Conservation (phyloP, 64 coral and sea anemone genomes). For the Anthopleura sola region DNA sequence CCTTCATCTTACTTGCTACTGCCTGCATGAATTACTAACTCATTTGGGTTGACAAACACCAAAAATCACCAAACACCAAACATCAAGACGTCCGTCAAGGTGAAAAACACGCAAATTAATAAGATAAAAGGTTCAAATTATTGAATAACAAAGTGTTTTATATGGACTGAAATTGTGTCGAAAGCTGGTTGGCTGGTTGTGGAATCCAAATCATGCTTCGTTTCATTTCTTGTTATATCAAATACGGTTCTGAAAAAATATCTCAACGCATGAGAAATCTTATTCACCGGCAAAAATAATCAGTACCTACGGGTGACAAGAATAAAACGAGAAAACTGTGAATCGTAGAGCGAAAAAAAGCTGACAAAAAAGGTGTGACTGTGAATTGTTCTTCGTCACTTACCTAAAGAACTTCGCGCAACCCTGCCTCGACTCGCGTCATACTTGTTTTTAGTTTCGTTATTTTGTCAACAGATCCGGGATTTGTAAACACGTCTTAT, state of each 20-base stretch:
- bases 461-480: background rate
- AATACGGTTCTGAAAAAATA: background rate
- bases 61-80: no score
- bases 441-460: background rate
- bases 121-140: no score
- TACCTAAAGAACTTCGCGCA: background rate
- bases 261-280: background rate
- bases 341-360: background rate
- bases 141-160: no score
- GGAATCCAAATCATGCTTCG: background rate
- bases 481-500: conserved; percentile 1
- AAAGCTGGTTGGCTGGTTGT: no score
- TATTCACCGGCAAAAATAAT: background rate
- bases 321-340: no score
- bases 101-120: no score
- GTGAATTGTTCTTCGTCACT: background rate
- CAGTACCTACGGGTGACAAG: no score
- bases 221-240: background rate
- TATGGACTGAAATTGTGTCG: no score
- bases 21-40: no score
- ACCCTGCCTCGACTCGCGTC: background rate
- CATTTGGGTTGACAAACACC: no score
- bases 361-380: background rate
- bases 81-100: no score
- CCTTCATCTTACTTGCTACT: no score